Evolutionary conservation across 2,113 vertebrate species (phyloP).

Genomic region (Caranx melampygus): DNA sequence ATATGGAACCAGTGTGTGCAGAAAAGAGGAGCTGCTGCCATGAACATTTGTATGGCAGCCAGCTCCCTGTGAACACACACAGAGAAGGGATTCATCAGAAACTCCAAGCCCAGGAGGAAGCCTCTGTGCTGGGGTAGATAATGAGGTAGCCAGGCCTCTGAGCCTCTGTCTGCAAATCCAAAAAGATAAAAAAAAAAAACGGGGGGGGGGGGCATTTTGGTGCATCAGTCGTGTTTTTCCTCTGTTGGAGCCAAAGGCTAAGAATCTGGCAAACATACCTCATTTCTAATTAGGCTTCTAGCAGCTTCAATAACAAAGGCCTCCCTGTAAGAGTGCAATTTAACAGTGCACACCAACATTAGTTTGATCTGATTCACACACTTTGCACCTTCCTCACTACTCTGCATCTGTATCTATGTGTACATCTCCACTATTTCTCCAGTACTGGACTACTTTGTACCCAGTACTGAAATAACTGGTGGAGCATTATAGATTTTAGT

Average conservation of each 20-base stretch:
- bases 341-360: conserved; percentile 14
- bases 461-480: neutral
- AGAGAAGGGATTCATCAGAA: conserved; percentile 26
- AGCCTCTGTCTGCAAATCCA: neutral
- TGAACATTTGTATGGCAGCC: conserved; percentile 42
- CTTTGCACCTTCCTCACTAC: neutral
- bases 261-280: conserved; percentile 12
- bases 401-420: neutral
- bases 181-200: neutral
- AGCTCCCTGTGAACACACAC: conserved; percentile 38
- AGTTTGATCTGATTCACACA: conserved; percentile 7
- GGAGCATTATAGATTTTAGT: neutral
- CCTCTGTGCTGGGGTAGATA: conserved; percentile 44
- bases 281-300: conserved; percentile 39
- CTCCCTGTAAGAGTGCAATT: conserved; percentile 27
- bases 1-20: conserved; percentile 51
- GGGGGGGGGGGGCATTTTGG: neutral
- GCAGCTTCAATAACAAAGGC: conserved; percentile 33
- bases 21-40: conserved; percentile 41
- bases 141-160: conserved; percentile 35
- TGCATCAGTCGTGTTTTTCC: conserved; percentile 10
- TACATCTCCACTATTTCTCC: neutral
- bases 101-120: conserved; percentile 45
- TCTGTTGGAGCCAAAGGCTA: conserved; percentile 23
- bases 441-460: neutral